These are phyloP conservation scores for Agrotis clavis DNA, from an alignment of 2,888 invertebrate species.

Conservation along the genomic window DNA sequence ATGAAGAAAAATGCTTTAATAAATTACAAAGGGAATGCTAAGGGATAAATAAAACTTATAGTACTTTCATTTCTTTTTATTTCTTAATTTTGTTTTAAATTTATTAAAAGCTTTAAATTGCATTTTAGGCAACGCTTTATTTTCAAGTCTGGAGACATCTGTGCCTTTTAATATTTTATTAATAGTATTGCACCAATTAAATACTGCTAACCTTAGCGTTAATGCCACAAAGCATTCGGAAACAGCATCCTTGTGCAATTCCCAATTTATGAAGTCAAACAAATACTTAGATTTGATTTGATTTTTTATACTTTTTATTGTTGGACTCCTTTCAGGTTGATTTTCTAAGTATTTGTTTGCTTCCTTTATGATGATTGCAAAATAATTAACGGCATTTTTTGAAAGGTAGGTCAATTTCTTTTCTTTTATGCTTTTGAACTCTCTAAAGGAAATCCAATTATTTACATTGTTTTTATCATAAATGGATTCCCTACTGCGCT, in stretches of 20 bases:
- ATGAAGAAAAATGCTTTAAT: too few species aligned
- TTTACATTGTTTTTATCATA: too few species aligned
- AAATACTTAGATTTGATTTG: background rate
- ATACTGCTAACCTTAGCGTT: background rate
- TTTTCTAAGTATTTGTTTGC: conserved; percentile 4
- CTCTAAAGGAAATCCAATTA: background rate
- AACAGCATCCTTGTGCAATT: conserved; percentile 12
- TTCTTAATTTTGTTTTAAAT: background rate
- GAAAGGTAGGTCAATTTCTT: conserved; percentile 3
- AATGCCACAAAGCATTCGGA: conserved; percentile 5
- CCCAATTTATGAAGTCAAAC: conserved; percentile 6
- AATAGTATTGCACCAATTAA: background rate
- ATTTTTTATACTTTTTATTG: background rate
- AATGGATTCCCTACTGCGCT: too few species aligned
- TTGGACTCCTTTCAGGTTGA: background rate
- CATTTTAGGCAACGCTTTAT: background rate
- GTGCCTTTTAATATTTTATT: conserved; percentile 7
- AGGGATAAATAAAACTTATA: background rate
- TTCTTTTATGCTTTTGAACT: background rate
- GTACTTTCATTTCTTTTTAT: background rate
- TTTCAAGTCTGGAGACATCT: background rate
- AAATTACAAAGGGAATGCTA: background rate
- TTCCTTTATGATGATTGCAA: background rate
- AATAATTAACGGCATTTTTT: background rate
- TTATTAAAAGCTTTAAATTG: background rate